Evolutionary conservation across 2,113 vertebrate species (phyloP).

Genomic region (Pogona vitticeps): DNA sequence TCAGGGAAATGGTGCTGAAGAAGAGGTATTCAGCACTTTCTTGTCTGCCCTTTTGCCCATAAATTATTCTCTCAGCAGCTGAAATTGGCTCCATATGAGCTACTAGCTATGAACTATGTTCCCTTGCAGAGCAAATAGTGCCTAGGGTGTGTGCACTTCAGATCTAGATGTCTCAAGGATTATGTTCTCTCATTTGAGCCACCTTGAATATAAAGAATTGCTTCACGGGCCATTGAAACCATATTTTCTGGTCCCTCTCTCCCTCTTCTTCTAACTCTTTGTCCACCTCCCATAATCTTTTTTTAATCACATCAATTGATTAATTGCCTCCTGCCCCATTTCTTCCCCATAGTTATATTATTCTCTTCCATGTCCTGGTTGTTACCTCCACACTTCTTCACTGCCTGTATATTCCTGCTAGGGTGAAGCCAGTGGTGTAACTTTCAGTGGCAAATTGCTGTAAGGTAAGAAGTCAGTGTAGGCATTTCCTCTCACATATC

Average conservation of each 20-base stretch:
- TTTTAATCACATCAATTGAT: neutral
- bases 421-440: no score
- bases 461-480: no score
- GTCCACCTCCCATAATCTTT: neutral
- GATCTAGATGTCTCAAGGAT: no score
- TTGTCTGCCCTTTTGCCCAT: neutral
- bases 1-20: neutral
- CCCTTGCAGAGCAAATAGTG: neutral
- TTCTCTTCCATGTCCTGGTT: neutral
- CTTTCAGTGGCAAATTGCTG: no score
- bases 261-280: no score
- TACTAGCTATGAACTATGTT: neutral
- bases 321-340: neutral
- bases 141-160: no score
- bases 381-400: neutral
- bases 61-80: neutral
- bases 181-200: no score
- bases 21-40: neutral
- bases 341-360: neutral
- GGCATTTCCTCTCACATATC: no score
- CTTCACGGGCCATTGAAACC: no score
- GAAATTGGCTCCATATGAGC: neutral
- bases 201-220: no score
- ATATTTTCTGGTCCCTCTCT: no score
- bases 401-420: neutral